Evolutionary conservation across 2,113 vertebrate species (phyloP), one percentile per base, ranked within the genome.

Genomic region (Sylvicapra grimmia): DNA sequence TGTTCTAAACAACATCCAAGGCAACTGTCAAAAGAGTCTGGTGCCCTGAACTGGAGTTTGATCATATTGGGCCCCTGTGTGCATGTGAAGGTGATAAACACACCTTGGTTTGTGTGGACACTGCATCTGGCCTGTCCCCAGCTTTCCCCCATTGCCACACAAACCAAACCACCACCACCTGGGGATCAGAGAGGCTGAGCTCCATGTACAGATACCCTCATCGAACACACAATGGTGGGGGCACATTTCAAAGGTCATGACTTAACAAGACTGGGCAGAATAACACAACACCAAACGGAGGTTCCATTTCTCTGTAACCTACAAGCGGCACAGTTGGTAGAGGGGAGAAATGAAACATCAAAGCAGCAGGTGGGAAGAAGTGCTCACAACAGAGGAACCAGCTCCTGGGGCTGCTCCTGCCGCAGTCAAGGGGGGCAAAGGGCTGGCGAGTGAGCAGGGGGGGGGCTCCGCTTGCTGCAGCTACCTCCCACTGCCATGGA

Each of bases 351-450:
- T 56, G 25, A 14, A 89, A 29, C 68, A 40, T 72, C 36, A 89
- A 72, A 72, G 87, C 9, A 13, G 49, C 49, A 72, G 36, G 40
- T 44, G 21, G 72, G n/a, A 77, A 44, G 72, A 44, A 27, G 23
- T 4, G 72, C 5, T 36, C 68, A 3, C 0, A 0, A 72, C 18
- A 72, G n/a, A 72, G 65, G 9, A 72, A 21, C 12, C 4, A 36
- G 65, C 18, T 44, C 7, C 23, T 14, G 72, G 21, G 40, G 36
- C 72, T 77, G 36, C 36, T 44, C 23, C 36, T 44, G 72, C 36
- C 1, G 0, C 23, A 8, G 23, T 23, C 19, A 72, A 23, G 68
- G 19, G 0, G 5, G 36, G 23, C 72, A 44, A 4, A 40, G 36
- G 23, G 72, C 68, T 44, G 36, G 23, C 3, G 3, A 14, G 23